Base-by-base conservation (phyloP, 2,888 invertebrate genomes). In the Panopea generosa region DNA sequence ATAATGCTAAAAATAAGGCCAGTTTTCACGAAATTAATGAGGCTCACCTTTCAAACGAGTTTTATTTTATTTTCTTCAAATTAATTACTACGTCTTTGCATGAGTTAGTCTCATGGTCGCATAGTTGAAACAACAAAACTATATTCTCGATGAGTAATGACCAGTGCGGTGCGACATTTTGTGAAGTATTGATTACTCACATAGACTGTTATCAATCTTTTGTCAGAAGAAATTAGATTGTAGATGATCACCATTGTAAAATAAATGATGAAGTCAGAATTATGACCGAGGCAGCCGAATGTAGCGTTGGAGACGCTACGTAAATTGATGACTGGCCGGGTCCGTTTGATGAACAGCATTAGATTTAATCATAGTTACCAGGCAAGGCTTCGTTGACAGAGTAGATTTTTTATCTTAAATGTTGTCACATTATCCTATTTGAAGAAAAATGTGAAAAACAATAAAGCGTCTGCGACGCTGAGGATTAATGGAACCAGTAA, bases 261-360 rank as follows among this genome's bases (percentile, higher is more conserved):
- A 78, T 78, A 78, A 78, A 78, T 78, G 78, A 78, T 74, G 70
- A 78, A 78, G 78, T 78, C 78, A 78, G 70, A 78, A 78, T 78
- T 72, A 72, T 72, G 72, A 72, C 60, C 72, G 49, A 33, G 40
- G 27, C 62, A 52, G 45, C 33, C 53, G 56, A 66, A 22, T 6
- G 16, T 67, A 59, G 67, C 57, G 57, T 67, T 59, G 22, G 59
- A 47, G 61, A 47, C 22, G 43, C 29, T 11, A 16, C 27, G 22
- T 66, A 57, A 66, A 66, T 66, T 66, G 47, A 55, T 45, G 45
- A 16, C 45, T 20, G 45, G 16, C 6, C 20, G n/a, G 16, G 6
- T 11, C 6, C 33, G 4, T 33, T 33, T 33, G 33, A 33, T 33
- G 20, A 20, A 45, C 45, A 45, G 20, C 6, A 20, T 45, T 45